Percentiles rank a stretch among this genome's conserved stretches.
phyloP scores from a whole-genome alignment of 2,888 invertebrate species.

The Labia minor region DNA sequence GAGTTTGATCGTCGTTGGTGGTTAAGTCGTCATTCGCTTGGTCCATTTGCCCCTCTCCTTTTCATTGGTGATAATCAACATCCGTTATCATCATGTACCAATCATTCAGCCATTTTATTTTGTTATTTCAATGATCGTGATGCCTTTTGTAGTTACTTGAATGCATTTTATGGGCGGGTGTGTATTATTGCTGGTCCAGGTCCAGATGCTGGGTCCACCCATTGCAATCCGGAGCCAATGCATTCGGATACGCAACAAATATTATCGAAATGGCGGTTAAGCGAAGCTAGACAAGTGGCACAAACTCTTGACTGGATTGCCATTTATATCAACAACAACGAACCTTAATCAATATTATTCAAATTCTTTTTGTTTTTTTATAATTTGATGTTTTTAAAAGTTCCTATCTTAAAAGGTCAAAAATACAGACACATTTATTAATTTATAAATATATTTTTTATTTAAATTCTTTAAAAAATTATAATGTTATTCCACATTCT shows the following conservation, averaged over 20 bases:
- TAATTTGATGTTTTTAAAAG: too few species aligned
- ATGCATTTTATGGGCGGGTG: conserved; percentile 45
- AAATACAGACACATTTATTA: too few species aligned
- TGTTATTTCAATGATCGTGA: conserved; percentile 68
- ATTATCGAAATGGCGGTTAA: background rate
- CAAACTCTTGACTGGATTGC: background rate
- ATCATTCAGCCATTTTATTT: conserved; percentile 51
- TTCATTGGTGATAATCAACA: conserved; percentile 40
- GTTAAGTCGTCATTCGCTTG: conserved; percentile 31
- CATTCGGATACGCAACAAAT: background rate
- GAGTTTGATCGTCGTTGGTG: conserved; percentile 76
- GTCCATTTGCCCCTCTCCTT: conserved; percentile 51
- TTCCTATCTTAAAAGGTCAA: too few species aligned
- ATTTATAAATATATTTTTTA: too few species aligned
- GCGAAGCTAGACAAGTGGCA: background rate
- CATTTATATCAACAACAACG: background rate
- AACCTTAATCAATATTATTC: too few species aligned
- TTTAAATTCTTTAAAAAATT: too few species aligned
- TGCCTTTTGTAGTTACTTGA: conserved; percentile 58
- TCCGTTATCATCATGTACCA: too few species aligned
- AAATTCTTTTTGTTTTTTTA: too few species aligned
- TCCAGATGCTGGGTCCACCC: background rate
- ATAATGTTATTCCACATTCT: too few species aligned
- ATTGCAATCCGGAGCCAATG: background rate
- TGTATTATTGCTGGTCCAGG: background rate